These are phyloP conservation scores for Oscheius sp. DNA, from an alignment of 2,888 invertebrate genomes.

Conservation along the genomic window DNA sequence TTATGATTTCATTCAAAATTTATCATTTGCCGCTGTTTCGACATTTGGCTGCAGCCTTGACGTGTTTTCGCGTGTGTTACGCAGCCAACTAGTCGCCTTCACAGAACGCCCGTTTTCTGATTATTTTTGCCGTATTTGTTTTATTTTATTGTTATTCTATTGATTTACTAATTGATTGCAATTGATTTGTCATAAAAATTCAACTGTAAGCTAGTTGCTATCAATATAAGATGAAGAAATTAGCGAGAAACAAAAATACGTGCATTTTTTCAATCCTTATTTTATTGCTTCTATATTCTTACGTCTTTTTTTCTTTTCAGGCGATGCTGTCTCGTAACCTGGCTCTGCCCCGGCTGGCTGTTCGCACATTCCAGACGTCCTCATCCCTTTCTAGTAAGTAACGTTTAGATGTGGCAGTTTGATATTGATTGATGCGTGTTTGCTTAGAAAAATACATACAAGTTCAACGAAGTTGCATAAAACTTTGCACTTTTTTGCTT, in stretches of 20 bases:
- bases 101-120: slow-evolving; percentile 9
- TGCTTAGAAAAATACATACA: background rate
- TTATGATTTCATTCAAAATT: background rate
- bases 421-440: background rate
- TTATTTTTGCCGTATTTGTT: background rate
- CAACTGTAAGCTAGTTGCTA: background rate
- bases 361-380: slow-evolving; percentile 64
- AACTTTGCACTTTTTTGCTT: background rate
- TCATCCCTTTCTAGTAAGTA: slow-evolving; percentile 44
- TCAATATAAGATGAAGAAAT: background rate
- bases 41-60: background rate
- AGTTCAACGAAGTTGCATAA: too few relatives aligned
- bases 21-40: slow-evolving; percentile 19
- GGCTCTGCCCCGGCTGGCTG: slow-evolving; percentile 64
- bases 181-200: background rate
- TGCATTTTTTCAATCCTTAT: background rate
- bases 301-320: slow-evolving; percentile 14
- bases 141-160: background rate
- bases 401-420: too few relatives aligned
- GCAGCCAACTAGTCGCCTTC: background rate
- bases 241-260: background rate
- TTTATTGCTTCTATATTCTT: background rate
- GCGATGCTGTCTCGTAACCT: slow-evolving; percentile 66
- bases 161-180: background rate
- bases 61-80: background rate